These are phyloP conservation scores for Merodon equestris DNA, from an alignment of 2,888 invertebrate species.

Conservation along the genomic window DNA sequence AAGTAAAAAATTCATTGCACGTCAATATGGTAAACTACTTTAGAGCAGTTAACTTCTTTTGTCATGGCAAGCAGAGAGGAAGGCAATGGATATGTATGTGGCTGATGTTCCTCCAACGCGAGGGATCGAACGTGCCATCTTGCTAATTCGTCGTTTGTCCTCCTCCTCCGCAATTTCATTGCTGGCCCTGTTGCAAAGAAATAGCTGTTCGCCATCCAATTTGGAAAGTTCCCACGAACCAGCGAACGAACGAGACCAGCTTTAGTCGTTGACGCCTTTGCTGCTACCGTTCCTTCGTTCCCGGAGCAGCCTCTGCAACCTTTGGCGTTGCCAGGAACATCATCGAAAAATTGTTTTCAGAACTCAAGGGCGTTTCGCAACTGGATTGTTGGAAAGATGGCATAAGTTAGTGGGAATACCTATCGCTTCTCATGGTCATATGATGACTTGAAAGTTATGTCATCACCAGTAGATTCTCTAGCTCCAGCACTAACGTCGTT, in stretches of 20 bases:
- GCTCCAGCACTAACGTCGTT: too few species aligned
- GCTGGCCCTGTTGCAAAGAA: neutral
- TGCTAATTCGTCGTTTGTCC: constrained; percentile 42
- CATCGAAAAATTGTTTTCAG: constrained; percentile 41
- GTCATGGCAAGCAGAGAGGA: constrained; percentile 23
- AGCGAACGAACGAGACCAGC: neutral
- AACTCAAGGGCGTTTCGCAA: neutral
- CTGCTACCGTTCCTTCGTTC: constrained; percentile 18
- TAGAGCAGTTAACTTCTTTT: constrained; percentile 53
- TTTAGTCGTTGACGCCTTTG: too few species aligned
- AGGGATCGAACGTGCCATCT: constrained; percentile 60
- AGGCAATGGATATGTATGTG: neutral
- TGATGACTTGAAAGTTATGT: constrained; percentile 38
- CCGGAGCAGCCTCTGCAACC: constrained; percentile 20
- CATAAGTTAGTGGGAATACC: neutral
- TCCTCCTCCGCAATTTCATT: too few species aligned
- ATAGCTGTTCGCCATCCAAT: constrained; percentile 47
- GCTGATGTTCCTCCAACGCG: constrained; percentile 1
- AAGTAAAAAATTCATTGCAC: constrained; percentile 59
- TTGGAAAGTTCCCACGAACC: constrained; percentile 48
- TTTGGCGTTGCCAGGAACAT: constrained; percentile 26
- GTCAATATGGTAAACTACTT: constrained; percentile 64
- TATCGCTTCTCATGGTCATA: constrained; percentile 8
- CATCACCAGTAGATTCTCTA: neutral
- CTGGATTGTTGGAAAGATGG: neutral